Evolutionary conservation across 64 coral and sea anemone genomes (phyloP), one percentile per base, ranked within the genome.

Genomic region (Montipora foliosa): DNA sequence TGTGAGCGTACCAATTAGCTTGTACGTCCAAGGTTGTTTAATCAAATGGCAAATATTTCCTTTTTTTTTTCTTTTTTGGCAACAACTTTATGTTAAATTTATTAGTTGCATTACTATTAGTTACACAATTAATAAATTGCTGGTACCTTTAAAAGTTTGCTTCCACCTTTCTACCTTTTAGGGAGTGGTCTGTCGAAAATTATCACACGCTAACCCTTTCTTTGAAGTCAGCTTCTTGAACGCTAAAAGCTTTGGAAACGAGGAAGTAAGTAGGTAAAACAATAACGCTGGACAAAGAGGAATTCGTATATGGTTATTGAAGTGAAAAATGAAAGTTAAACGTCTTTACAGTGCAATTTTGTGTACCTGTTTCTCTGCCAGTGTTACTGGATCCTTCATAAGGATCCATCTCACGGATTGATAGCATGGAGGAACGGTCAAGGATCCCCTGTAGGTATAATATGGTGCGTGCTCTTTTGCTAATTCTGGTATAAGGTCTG

Each of bases 371-470:
- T 92, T 14, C 4, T 69, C 12, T 10, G 8, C 81, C 15, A 89
- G 22, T 48, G 5, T 19, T 68, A 92, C 64, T 14, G 73, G 83
- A 4, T 44, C 69, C 47, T 53, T 93, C 51, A 96, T 64, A 0
- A 96, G 88, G 21, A 96, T 75, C 95, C 95, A 96, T 37, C 55
- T 81, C 74, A 96, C 95, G 46, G 95, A 90, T 74, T 96, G 91
- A 66, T 94, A 96, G 22, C 95, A 96, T 6, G 86, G 86, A 76
- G 95, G 95, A 21, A 91, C 90, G 1, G 95, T 96, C 21, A 94
- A 88, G 16, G 95, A 96, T 2, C 95, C 95, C 17, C 84, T 91
- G 80, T 96, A 94, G 29, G 95, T 91, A 53, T 94, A 96, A 67
- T 90, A 96, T 25, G 87, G 72, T 47, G 87, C 87, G 46, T 89